phyloP scores from a whole-genome alignment of 2,888 invertebrate species.

The Chrysodeixis includens region DNA sequence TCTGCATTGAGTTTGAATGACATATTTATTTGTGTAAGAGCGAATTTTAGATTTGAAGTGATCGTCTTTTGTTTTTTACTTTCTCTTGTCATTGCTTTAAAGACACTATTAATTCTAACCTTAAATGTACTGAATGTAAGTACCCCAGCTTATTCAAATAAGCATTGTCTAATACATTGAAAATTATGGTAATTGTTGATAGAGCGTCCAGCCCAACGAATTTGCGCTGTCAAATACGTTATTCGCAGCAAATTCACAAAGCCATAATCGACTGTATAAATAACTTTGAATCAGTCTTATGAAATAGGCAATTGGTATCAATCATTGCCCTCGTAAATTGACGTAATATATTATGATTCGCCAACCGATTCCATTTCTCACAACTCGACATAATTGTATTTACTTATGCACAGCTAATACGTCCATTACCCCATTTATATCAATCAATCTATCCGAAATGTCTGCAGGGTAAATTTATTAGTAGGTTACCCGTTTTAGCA shows the following conservation, averaged over 20 bases:
- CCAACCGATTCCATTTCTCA: constrained; percentile 7
- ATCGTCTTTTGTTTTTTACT: background rate
- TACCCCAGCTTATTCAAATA: background rate
- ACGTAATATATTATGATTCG: constrained; percentile 9
- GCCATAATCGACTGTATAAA: constrained; percentile 5
- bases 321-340: constrained; percentile 11
- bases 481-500: constrained; percentile 11
- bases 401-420: background rate
- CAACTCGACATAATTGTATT: background rate
- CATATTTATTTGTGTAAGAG: background rate
- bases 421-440: constrained; percentile 12
- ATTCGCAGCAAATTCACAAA: background rate
- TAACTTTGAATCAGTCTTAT: constrained; percentile 9
- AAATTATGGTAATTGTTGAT: background rate
- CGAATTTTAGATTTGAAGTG: background rate
- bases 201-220: background rate
- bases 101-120: background rate
- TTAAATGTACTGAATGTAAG: background rate
- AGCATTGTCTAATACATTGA: too few relatives aligned
- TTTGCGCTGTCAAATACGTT: background rate
- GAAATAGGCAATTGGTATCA: constrained; percentile 15
- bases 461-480: constrained; percentile 19
- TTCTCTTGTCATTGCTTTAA: background rate
- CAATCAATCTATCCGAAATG: constrained; percentile 25
- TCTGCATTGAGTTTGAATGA: constrained; percentile 9